Percentiles rank a stretch among this genome's conserved stretches.
Conservation (phyloP, 2,113 vertebrate species). For the Oryzias celebensis region DNA sequence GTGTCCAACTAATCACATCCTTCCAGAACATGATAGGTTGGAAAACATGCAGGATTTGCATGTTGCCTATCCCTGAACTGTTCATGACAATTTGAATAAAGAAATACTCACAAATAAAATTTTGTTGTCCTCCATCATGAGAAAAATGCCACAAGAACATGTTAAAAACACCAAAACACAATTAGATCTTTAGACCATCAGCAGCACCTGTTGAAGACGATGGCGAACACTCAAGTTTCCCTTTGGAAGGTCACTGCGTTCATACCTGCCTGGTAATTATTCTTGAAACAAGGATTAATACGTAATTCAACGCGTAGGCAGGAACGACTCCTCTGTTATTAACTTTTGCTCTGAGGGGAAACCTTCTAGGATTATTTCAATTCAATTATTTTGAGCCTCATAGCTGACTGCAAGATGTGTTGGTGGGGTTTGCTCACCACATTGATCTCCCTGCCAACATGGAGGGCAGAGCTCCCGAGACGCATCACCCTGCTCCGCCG, state of each 20-base stretch:
- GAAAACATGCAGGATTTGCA: too few species aligned
- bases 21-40: too few species aligned
- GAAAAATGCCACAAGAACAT: too few species aligned
- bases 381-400: slow-evolving; percentile 81
- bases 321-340: slow-evolving; percentile 80
- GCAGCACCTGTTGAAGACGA: slow-evolving; percentile 33
- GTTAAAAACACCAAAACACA: too few species aligned
- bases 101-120: too few species aligned
- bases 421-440: slow-evolving; percentile 83
- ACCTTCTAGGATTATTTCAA: slow-evolving; percentile 84
- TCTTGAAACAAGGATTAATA: slow-evolving; percentile 87
- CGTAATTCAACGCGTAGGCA: slow-evolving; percentile 77
- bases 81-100: too few species aligned
- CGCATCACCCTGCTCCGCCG: slow-evolving; percentile 61
- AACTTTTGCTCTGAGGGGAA: slow-evolving; percentile 75
- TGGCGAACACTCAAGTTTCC: slow-evolving; percentile 22
- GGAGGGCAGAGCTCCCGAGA: slow-evolving; percentile 82
- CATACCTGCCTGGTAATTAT: slow-evolving; percentile 78
- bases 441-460: slow-evolving; percentile 89
- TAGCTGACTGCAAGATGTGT: slow-evolving; percentile 79
- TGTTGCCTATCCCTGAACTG: too few species aligned
- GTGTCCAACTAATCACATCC: too few species aligned
- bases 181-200: too few species aligned
- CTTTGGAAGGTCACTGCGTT: slow-evolving; percentile 70
- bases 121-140: too few species aligned